Evolutionary conservation across 2,797 vertebrate genomes (phyloP).

Genomic region (Xerus rutilus): DNA sequence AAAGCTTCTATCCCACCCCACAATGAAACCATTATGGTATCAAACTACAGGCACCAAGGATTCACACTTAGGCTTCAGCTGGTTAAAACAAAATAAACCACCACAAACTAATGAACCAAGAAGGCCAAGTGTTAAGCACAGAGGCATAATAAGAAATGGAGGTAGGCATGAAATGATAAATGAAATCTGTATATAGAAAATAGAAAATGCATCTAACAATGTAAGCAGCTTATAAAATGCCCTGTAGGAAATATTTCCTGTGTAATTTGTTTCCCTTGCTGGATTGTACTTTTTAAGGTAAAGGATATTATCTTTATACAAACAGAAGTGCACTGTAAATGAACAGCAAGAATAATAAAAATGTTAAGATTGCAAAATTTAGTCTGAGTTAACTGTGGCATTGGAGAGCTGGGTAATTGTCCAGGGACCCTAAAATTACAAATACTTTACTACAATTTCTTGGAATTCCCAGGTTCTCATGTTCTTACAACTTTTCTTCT

Average conservation of each 20-base stretch:
- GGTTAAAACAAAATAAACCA: slow-evolving; percentile 10
- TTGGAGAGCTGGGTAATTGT: not conserved
- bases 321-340: not conserved
- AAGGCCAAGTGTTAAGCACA: not conserved
- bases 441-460: not conserved
- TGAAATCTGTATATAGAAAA: not conserved
- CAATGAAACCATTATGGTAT: not conserved
- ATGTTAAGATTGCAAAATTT: not conserved
- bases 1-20: not conserved
- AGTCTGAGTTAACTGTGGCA: not conserved
- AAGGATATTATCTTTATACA: not conserved
- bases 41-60: not conserved
- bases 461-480: not conserved
- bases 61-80: not conserved
- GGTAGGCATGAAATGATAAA: not conserved
- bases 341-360: not conserved
- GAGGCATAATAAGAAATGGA: not conserved
- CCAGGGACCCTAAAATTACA: not conserved
- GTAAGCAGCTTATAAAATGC: not conserved
- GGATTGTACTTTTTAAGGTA: slow-evolving; percentile 21
- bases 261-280: not conserved
- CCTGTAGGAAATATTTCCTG: not conserved
- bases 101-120: not conserved
- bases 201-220: not conserved
- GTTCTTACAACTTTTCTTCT: not conserved